Base-by-base conservation (phyloP, 2,888 invertebrate species). In the Physocephala rufipes region DNA sequence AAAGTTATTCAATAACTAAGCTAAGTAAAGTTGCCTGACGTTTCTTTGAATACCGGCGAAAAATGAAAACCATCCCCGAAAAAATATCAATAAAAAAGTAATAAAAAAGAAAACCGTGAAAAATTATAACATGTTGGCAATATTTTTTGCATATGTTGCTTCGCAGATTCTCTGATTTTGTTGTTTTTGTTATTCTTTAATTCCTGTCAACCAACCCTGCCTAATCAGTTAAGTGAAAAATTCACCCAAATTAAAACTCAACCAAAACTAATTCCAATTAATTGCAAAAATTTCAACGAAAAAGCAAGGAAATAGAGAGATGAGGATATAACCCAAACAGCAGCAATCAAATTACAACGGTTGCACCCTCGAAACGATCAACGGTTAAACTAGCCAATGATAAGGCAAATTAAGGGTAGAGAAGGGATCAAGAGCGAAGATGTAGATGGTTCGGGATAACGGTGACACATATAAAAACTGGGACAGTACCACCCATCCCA, bases 181-280 rank as follows among this genome's bases (percentile, higher is more conserved):
- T 61, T 15, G 61, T 61, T 61, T 13, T 61, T 62, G 59, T 12
- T 61, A n/a, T 61, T 36, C 19, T 61, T 61, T 61, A 12, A 16
- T 61, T n/a, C 19, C 12, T n/a, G 24, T 9, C 47, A 75, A 24
- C 73, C 61, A 55, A 71, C 74, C 68, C 66, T 61, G 70, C 70
- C 5, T 62, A 61, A 67, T 66, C 58, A 71, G 24, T 65, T 51
- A 49, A 47, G 5, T 16, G 24, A 16, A 51, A 16, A 62, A 66
- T 43, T 36, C 30, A 19, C 53, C 30, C 76, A 73, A 47, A 36
- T 7, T 63, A 30, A 24, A 74, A 76, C 74, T 79, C 79, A 79
- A 82, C 81, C 82, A 80, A 82, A 84, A 82, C 83, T 82, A 82
- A 83, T 83, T 82, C 78, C 75, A 74, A 79, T 79, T 80, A 81